Evolutionary conservation across 2,113 vertebrate genomes (phyloP).

Genomic region (Salvator merianae): DNA sequence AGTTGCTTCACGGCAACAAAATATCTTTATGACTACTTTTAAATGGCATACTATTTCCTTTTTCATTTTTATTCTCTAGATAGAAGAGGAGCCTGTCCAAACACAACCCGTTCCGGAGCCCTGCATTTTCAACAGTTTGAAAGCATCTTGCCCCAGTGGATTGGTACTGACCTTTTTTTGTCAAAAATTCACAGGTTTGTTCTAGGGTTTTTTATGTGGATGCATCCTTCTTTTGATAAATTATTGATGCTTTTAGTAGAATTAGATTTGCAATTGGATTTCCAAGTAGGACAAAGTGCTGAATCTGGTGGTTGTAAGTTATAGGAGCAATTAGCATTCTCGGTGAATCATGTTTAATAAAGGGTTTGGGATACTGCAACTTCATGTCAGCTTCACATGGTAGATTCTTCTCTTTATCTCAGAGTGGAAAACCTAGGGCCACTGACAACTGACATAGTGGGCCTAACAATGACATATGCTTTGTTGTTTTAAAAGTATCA

Average conservation of each 20-base stretch:
- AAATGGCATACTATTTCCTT: constrained; percentile 18
- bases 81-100: constrained; percentile 54
- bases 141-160: constrained; percentile 85
- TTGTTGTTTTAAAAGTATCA: too few relatives aligned
- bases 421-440: too few relatives aligned
- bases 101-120: constrained; percentile 20
- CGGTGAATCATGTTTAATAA: not conserved
- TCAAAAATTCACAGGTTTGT: constrained; percentile 74
- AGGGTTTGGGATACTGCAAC: not conserved
- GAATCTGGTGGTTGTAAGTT: not conserved
- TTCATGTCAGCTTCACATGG: too few relatives aligned
- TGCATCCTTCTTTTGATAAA: constrained; percentile 1
- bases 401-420: too few relatives aligned
- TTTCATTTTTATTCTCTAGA: constrained; percentile 55
- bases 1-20: not conserved
- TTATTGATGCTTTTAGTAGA: not conserved
- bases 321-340: not conserved
- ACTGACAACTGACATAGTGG: too few relatives aligned
- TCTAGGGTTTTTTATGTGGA: constrained; percentile 3
- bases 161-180: constrained; percentile 81
- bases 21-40: not conserved
- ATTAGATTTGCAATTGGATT: too few relatives aligned
- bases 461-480: too few relatives aligned
- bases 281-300: not conserved
- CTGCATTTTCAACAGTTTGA: constrained; percentile 75